Evolutionary conservation across 2,113 vertebrate species (phyloP).

Genomic region (Forbesichthys agassizii): DNA sequence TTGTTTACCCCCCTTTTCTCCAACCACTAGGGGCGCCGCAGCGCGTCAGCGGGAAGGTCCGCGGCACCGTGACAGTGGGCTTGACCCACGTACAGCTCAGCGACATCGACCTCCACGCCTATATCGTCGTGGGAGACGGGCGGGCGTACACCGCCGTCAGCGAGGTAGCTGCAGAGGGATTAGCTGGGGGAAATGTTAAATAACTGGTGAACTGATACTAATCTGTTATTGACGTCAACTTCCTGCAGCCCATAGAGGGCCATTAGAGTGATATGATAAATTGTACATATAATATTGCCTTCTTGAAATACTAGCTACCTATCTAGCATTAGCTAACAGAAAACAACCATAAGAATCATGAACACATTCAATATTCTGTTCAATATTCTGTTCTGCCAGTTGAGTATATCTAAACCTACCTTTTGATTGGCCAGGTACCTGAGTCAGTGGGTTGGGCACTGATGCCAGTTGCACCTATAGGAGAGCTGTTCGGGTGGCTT

Average conservation of each 20-base stretch:
- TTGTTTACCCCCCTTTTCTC: not conserved
- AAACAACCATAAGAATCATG: too few relatives aligned
- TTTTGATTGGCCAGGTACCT: slow-evolving; percentile 75
- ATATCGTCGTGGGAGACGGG: slow-evolving; percentile 91
- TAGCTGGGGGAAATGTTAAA: not conserved
- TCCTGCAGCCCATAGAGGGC: too few relatives aligned
- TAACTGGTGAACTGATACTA: not conserved
- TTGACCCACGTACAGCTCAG: slow-evolving; percentile 71
- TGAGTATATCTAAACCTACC: not conserved
- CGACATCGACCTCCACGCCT: slow-evolving; percentile 87
- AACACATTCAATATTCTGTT: too few relatives aligned
- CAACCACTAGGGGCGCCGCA: slow-evolving; percentile 83
- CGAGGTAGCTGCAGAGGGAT: slow-evolving; percentile 51
- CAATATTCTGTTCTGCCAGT: too few relatives aligned
- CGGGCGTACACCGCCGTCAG: slow-evolving; percentile 92
- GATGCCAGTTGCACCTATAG: slow-evolving; percentile 86
- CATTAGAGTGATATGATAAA: too few relatives aligned
- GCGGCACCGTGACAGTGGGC: slow-evolving; percentile 82
- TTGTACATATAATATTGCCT: too few relatives aligned
- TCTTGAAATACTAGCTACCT: too few relatives aligned
- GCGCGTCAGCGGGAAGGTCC: slow-evolving; percentile 94
- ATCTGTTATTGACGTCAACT: too few relatives aligned
- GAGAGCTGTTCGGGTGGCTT: slow-evolving; percentile 92
- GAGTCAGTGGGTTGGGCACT: slow-evolving; percentile 83
- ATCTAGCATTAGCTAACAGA: too few relatives aligned